phyloP scores from a whole-genome alignment of 2,797 vertebrate genomes.

The Megalops cyprinoides region DNA sequence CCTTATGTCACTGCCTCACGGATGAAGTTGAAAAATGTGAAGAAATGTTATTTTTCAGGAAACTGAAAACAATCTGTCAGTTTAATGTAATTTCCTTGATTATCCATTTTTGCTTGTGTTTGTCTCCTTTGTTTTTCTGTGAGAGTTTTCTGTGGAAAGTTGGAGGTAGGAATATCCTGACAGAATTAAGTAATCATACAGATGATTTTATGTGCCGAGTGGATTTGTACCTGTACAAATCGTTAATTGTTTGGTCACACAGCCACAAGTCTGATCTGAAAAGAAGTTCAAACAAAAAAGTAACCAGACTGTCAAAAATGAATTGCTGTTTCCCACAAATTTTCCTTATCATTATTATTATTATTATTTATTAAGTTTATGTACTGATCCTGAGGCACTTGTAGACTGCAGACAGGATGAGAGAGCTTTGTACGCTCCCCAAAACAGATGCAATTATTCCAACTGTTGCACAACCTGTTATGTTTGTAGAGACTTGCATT shows the following conservation, averaged over 20 bases:
- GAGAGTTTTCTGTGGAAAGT: background rate
- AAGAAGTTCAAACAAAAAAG: background rate
- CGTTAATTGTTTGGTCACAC: background rate
- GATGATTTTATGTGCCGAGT: background rate
- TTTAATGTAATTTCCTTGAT: background rate
- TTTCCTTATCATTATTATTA: background rate
- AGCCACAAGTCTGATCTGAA: background rate
- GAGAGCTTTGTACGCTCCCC: too few species aligned
- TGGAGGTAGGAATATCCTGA: background rate
- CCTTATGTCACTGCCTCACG: background rate
- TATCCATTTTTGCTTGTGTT: background rate
- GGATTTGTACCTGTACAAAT: background rate
- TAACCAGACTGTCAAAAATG: too few species aligned
- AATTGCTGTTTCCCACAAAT: background rate
- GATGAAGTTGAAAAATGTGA: background rate
- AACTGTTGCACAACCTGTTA: background rate
- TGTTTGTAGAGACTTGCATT: too few species aligned
- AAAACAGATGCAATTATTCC: too few species aligned
- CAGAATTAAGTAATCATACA: background rate
- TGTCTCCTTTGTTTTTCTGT: background rate
- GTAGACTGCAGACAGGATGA: constrained; percentile 1
- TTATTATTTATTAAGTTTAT: background rate
- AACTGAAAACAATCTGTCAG: background rate
- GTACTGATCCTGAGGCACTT: background rate
- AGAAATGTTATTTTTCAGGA: background rate